A percentile compares a stretch with the other conserved stretches of the same genome.
These are phyloP conservation scores for Drosophila algonquin DNA, from an alignment of 2,888 invertebrate species.

Conservation along the genomic window DNA sequence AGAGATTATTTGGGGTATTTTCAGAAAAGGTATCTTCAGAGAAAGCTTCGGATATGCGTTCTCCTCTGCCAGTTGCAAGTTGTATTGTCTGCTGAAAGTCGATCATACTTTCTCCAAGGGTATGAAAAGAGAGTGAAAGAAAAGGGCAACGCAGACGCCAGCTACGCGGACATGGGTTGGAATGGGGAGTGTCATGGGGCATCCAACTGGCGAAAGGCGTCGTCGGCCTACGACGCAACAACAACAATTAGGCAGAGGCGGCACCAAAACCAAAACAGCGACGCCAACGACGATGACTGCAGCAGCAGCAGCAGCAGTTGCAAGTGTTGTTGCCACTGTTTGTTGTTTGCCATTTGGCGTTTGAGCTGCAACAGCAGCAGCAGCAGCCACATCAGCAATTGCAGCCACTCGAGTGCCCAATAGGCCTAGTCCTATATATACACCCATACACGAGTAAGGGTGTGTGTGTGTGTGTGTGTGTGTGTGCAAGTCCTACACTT, in stretches of 20 bases:
- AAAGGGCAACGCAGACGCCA: slow-evolving; percentile 52
- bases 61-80: too few relatives aligned
- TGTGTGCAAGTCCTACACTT: slow-evolving; percentile 47
- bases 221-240: slow-evolving; percentile 1
- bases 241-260: slow-evolving; percentile 27
- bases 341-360: slow-evolving; percentile 44
- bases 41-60: too few relatives aligned
- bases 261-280: slow-evolving; percentile 33
- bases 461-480: slow-evolving; percentile 23
- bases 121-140: slow-evolving; percentile 4
- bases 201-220: slow-evolving; percentile 49
- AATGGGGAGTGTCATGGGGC: slow-evolving; percentile 19
- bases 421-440: slow-evolving; percentile 39
- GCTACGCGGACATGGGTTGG: slow-evolving; percentile 11
- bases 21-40: too few relatives aligned
- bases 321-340: slow-evolving; percentile 36
- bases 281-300: slow-evolving; percentile 33
- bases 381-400: slow-evolving; percentile 48
- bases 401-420: slow-evolving; percentile 71
- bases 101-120: neutral
- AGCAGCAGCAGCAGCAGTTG: slow-evolving; percentile 29
- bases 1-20: too few relatives aligned
- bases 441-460: too few relatives aligned
- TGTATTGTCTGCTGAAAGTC: neutral
- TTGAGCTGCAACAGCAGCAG: slow-evolving; percentile 53